Evolutionary conservation across 2,888 invertebrate species (phyloP).

Genomic region (Tetragnatha montana): DNA sequence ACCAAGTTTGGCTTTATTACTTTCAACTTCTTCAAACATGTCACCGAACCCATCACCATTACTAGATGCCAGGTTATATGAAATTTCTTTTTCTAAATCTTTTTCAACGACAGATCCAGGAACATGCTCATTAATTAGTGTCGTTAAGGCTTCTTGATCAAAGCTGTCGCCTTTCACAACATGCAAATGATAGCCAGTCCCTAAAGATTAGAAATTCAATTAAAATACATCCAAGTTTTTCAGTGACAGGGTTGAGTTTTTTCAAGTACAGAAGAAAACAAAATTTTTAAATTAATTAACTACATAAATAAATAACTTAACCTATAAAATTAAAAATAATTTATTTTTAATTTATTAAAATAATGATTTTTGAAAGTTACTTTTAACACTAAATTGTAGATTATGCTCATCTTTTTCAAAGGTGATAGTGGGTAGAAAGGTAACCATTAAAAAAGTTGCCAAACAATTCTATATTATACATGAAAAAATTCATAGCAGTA

Average conservation of each 20-base stretch:
- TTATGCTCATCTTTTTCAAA: no score
- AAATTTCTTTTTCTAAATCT: conserved; percentile 67
- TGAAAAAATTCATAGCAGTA: no score
- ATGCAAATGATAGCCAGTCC: conserved; percentile 74
- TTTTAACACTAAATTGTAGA: no score
- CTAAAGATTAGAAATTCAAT: conserved; percentile 72
- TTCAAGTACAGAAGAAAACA: no score
- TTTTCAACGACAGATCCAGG: conserved; percentile 55
- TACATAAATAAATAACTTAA: neutral
- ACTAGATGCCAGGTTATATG: conserved; percentile 80
- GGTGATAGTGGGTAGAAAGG: no score
- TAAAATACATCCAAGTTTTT: neutral
- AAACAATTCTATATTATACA: no score
- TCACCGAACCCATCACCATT: conserved; percentile 79
- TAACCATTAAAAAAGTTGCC: no score
- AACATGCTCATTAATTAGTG: conserved; percentile 58
- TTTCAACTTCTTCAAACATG: conserved; percentile 82
- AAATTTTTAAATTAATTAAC: no score
- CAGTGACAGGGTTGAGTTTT: no score
- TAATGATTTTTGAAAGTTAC: no score
- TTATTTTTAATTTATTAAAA: no score
- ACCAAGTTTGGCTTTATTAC: conserved; percentile 79
- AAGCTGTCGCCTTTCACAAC: conserved; percentile 69
- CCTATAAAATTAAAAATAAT: neutral
- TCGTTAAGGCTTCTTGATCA: conserved; percentile 29